A percentile compares a stretch with the other conserved stretches of the same genome.
Conservation (phyloP, 64 coral and sea anemone genomes). For the Catalaphyllia jardinei region DNA sequence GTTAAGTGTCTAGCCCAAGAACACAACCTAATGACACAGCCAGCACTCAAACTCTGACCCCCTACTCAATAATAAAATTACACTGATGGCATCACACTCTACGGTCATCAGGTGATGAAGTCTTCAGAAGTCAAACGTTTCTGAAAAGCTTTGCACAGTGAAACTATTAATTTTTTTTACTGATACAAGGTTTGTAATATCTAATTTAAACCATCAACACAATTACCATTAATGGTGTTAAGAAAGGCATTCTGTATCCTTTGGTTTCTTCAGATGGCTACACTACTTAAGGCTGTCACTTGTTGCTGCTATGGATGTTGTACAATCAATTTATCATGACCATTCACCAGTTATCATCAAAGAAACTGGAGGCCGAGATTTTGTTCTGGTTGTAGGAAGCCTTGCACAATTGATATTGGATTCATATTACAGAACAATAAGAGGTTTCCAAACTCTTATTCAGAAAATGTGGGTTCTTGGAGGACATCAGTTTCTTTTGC, state of each 20-base stretch:
- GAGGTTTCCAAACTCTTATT: constrained; percentile 90
- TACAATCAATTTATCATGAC: constrained; percentile 70
- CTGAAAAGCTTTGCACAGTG: no score
- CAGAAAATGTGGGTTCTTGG: constrained; percentile 99
- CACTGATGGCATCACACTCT: no score
- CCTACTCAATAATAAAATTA: no score
- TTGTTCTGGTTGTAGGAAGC: constrained; percentile 80
- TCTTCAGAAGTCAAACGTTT: no score
- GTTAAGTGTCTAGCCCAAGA: no score
- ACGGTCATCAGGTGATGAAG: no score
- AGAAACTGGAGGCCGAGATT: constrained; percentile 84
- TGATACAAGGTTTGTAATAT: no score
- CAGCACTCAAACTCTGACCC: no score
- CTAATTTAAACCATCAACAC: no score
- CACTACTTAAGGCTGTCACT: constrained; percentile 65
- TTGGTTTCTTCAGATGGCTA: constrained; percentile 71
- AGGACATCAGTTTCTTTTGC: constrained; percentile 86
- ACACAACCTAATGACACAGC: no score
- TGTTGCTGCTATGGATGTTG: constrained; percentile 71
- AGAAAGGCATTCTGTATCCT: neutral
- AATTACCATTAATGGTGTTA: neutral
- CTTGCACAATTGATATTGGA: constrained; percentile 93
- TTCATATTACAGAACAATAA: constrained; percentile 86
- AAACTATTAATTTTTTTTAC: no score
- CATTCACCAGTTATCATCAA: constrained; percentile 86